A percentile compares a stretch with the other conserved stretches of the same genome.
Evolutionary conservation across 1,140 invertebrate species (phyloP).

Genomic region (Prorops nasuta): DNA sequence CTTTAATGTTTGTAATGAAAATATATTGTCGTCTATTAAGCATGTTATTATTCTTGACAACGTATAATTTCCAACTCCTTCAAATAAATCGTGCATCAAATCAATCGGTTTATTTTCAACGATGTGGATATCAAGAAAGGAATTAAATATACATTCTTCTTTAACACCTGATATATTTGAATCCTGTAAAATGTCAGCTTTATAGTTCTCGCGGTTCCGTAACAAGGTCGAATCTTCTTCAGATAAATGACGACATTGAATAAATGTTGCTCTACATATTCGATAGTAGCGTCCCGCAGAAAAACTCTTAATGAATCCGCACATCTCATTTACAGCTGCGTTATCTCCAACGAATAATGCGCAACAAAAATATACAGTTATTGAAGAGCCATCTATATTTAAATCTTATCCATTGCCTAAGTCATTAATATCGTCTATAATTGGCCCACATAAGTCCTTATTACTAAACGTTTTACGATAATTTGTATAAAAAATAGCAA

Average conservation of each 20-base stretch:
- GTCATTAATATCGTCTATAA: conserved; percentile 14
- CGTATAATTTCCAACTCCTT: conserved; percentile 13
- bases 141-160: conserved; percentile 18
- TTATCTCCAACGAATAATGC: conserved; percentile 14
- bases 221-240: conserved; percentile 5
- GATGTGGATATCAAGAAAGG: conserved; percentile 16
- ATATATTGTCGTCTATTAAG: conserved; percentile 14
- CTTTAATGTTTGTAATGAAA: conserved; percentile 10
- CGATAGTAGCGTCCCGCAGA: conserved; percentile 12
- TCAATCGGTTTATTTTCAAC: conserved; percentile 17
- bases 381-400: not conserved
- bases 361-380: conserved; percentile 16
- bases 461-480: conserved; percentile 19
- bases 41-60: conserved; percentile 6
- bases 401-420: conserved; percentile 12
- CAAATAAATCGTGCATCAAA: conserved; percentile 17
- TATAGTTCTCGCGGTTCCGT: conserved; percentile 11
- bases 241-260: conserved; percentile 9
- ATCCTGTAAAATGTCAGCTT: conserved; percentile 6
- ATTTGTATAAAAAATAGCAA: conserved; percentile 15
- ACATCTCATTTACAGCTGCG: conserved; percentile 15
- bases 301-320: conserved; percentile 18
- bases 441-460: conserved; percentile 5
- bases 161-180: conserved; percentile 6
- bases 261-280: conserved; percentile 11